phyloP scores from a whole-genome alignment of 1,140 invertebrate species.

The Camponotus vicinus region DNA sequence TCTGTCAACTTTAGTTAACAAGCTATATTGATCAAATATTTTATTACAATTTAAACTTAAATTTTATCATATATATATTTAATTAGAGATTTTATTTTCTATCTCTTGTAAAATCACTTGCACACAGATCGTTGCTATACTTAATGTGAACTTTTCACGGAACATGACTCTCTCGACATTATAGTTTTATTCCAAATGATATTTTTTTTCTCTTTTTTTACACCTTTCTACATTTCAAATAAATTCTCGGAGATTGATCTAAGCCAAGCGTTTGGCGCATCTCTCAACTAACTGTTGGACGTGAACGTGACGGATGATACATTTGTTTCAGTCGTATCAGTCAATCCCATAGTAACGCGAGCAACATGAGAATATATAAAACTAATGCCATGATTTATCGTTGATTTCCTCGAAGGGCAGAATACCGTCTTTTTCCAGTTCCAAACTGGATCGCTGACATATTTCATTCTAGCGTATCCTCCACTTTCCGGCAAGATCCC shows the following conservation, averaged over 20 bases:
- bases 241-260: conserved; percentile 7
- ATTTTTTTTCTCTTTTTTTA: too few relatives aligned
- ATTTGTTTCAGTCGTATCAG: conserved; percentile 54
- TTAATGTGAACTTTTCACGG: background rate
- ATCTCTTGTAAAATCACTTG: background rate
- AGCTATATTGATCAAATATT: background rate
- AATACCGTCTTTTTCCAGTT: conserved; percentile 62
- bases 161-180: background rate
- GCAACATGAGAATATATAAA: conserved; percentile 61
- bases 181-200: background rate
- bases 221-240: background rate
- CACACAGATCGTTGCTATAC: background rate
- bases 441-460: conserved; percentile 60
- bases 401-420: conserved; percentile 56
- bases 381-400: conserved; percentile 59
- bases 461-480: conserved; percentile 61
- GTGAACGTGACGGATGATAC: conserved; percentile 16
- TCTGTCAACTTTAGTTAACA: background rate
- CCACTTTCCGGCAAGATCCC: conserved; percentile 48
- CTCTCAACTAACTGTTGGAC: background rate
- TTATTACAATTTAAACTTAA: background rate
- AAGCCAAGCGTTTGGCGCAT: background rate
- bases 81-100: background rate
- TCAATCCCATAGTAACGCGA: conserved; percentile 24
- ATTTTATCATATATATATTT: background rate